phyloP scores from a whole-genome alignment of 2,797 vertebrate genomes.

The Mastacembelus armatus region DNA sequence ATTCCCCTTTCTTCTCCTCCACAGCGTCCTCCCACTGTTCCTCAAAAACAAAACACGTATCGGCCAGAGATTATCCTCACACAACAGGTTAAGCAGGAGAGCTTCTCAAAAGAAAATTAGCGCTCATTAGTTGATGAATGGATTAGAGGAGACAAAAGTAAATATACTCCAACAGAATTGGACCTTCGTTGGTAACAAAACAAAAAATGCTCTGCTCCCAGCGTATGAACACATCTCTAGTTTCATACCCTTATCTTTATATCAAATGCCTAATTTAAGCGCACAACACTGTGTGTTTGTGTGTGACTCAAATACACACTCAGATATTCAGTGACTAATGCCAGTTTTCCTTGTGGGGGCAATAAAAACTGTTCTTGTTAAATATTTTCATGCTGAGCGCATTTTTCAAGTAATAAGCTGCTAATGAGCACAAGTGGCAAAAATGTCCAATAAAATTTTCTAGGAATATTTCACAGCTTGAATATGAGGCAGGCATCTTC shows the following conservation, averaged over 20 bases:
- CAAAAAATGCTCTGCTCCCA: conserved; percentile 3
- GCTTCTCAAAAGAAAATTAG: conserved; percentile 20
- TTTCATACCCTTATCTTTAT: conserved; percentile 7
- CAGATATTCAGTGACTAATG: conserved; percentile 1
- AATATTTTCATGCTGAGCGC: conserved; percentile 39
- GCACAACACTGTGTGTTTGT: background rate
- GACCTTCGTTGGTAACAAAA: background rate
- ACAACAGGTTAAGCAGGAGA: conserved; percentile 48
- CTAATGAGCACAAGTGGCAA: conserved; percentile 41
- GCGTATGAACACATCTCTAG: background rate
- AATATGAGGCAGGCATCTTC: background rate
- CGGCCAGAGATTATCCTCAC: conserved; percentile 35
- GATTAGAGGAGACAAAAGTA: conserved; percentile 42
- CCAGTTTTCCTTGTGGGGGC: conserved; percentile 16
- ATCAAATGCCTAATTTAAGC: background rate
- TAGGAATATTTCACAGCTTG: conserved; percentile 12
- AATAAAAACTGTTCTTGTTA: conserved; percentile 31
- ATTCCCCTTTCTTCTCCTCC: conserved; percentile 11
- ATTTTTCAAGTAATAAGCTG: conserved; percentile 38
- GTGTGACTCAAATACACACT: background rate
- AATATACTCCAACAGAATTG: conserved; percentile 21
- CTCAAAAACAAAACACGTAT: conserved; percentile 23
- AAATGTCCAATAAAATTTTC: conserved; percentile 17
- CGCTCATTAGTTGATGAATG: conserved; percentile 37
- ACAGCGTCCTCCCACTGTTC: conserved; percentile 12